A percentile compares a stretch with the other conserved stretches of the same genome.
phyloP scores from a whole-genome alignment of 2,113 vertebrate species.

The Peromyscus maniculatus region DNA sequence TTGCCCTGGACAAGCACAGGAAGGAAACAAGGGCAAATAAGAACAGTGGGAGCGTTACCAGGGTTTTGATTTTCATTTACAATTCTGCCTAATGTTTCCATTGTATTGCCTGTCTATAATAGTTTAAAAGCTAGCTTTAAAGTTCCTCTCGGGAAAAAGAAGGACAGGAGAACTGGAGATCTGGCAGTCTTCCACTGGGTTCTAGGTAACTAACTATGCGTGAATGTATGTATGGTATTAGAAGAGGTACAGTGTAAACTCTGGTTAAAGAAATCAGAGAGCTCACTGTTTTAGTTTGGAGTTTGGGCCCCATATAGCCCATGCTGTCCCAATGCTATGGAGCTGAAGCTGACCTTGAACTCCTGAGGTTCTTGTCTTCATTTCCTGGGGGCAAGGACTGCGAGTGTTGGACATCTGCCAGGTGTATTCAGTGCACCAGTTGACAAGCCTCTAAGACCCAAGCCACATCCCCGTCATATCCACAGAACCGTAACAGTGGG shows the following conservation, averaged over 20 bases:
- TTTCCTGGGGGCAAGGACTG: background rate
- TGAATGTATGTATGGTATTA: too few species aligned
- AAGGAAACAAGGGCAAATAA: background rate
- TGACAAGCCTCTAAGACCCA: background rate
- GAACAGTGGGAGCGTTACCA: background rate
- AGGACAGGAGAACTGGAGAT: background rate
- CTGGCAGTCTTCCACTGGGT: background rate
- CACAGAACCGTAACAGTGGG: background rate
- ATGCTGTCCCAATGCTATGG: background rate
- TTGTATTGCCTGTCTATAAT: constrained; percentile 12
- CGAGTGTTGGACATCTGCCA: background rate
- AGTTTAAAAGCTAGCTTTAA: constrained; percentile 35
- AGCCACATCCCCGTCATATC: background rate
- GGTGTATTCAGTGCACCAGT: background rate
- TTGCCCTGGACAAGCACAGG: background rate
- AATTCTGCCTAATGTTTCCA: constrained; percentile 50
- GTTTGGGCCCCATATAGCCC: background rate
- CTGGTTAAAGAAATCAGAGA: background rate
- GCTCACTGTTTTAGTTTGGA: background rate
- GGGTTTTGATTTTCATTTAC: background rate
- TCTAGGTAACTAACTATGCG: background rate
- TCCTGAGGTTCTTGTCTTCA: background rate
- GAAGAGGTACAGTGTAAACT: background rate
- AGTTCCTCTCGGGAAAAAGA: background rate
- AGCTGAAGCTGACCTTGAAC: background rate